Evolutionary conservation across 2,113 vertebrate genomes (phyloP).

Genomic region (Istiophorus platypterus): DNA sequence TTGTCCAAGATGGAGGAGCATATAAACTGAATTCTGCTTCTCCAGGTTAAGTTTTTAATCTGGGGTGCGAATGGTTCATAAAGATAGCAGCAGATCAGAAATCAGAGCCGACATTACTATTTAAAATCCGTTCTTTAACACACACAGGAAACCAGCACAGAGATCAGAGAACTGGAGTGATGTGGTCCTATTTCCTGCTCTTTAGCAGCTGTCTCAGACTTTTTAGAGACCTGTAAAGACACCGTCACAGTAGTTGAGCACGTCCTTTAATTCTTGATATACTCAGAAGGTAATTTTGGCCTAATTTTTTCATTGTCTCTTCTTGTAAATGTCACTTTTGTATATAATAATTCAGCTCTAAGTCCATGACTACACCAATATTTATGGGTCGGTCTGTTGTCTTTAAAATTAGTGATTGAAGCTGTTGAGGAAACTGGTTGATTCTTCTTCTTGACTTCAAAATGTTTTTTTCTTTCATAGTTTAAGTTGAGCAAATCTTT

Average conservation of each 20-base stretch:
- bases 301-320: background rate
- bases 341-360: background rate
- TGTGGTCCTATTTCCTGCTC: background rate
- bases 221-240: slow-evolving; percentile 1
- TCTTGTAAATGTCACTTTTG: background rate
- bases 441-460: background rate
- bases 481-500: background rate
- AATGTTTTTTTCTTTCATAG: slow-evolving; percentile 1
- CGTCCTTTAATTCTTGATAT: background rate
- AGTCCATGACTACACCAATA: background rate
- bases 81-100: background rate
- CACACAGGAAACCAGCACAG: background rate
- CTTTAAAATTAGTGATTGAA: background rate
- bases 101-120: background rate
- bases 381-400: background rate
- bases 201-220: background rate
- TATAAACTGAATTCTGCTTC: background rate
- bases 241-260: background rate
- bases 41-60: background rate
- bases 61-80: background rate
- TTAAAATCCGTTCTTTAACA: background rate
- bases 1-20: background rate
- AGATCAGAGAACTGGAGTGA: background rate
- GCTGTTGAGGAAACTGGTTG: background rate
- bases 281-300: background rate